phyloP scores from a whole-genome alignment of 1,140 invertebrate species.

The Dreissena rostriformis region DNA sequence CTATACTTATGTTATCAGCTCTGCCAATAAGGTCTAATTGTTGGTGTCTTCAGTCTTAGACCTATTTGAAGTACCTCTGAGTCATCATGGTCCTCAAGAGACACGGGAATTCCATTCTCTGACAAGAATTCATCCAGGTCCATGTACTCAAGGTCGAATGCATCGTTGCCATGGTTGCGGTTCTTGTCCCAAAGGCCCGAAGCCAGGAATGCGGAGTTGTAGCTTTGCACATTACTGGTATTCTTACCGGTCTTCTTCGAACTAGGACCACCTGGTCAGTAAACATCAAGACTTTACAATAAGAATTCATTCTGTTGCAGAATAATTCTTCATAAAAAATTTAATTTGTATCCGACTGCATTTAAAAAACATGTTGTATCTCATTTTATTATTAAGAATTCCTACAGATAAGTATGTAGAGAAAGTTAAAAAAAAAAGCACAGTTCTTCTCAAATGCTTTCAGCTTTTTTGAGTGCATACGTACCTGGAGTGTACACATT shows the following conservation, averaged over 20 bases:
- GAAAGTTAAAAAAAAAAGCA: too few relatives aligned
- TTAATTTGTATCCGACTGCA: too few relatives aligned
- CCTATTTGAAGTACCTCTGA: conserved; percentile 23
- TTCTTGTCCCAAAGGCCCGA: conserved; percentile 97
- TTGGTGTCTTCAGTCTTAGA: too few relatives aligned
- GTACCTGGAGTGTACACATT: too few relatives aligned
- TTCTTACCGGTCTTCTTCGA: conserved; percentile 55
- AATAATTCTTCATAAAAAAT: too few relatives aligned
- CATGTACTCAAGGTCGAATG: conserved; percentile 96
- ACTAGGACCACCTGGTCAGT: conserved; percentile 39
- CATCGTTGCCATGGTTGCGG: conserved; percentile 76
- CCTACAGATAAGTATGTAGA: background rate
- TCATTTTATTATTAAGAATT: background rate
- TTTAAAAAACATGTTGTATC: background rate
- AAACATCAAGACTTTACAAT: background rate
- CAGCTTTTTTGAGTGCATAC: too few relatives aligned
- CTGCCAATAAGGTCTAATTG: too few relatives aligned
- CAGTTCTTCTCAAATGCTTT: too few relatives aligned
- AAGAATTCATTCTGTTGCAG: too few relatives aligned
- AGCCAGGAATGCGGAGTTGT: conserved; percentile 95
- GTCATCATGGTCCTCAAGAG: conserved; percentile 50
- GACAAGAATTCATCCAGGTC: conserved; percentile 97
- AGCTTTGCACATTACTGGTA: conserved; percentile 83
- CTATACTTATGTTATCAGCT: too few relatives aligned
- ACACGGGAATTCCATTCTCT: conserved; percentile 87